phyloP scores from a whole-genome alignment of 2,888 invertebrate genomes.

The Macrosoma leucophasiata region DNA sequence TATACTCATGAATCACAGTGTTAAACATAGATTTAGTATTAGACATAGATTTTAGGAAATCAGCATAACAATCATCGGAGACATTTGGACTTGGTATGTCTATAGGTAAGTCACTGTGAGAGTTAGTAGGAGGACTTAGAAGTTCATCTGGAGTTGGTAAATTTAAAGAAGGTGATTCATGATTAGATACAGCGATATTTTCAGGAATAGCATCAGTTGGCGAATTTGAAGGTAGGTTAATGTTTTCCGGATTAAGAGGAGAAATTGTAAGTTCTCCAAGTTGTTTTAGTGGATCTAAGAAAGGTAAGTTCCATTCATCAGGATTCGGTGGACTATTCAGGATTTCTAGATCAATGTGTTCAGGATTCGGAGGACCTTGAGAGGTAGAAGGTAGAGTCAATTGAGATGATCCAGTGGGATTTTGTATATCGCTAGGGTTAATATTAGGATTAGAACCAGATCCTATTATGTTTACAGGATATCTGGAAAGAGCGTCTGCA shows the following conservation, averaged over 20 bases:
- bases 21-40: neutral
- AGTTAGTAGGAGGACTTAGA: neutral
- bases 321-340: neutral
- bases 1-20: conserved; percentile 6
- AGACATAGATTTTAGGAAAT: conserved; percentile 7
- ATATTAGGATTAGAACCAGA: neutral
- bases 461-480: conserved; percentile 2
- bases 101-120: neutral
- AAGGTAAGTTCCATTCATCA: conserved; percentile 1
- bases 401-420: neutral
- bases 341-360: neutral
- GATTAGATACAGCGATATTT: no score
- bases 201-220: neutral
- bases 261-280: conserved; percentile 1
- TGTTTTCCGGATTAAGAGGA: conserved; percentile 1
- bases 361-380: neutral
- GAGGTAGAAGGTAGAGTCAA: neutral
- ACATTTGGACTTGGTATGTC: neutral
- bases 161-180: no score
- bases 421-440: neutral
- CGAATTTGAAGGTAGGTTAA: neutral
- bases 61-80: conserved; percentile 5
- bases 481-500: neutral
- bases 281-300: conserved; percentile 1
- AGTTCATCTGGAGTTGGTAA: neutral